These are phyloP conservation scores for Radopholus similis DNA, from an alignment of 1,140 invertebrate genomes.

Conservation along the genomic window DNA sequence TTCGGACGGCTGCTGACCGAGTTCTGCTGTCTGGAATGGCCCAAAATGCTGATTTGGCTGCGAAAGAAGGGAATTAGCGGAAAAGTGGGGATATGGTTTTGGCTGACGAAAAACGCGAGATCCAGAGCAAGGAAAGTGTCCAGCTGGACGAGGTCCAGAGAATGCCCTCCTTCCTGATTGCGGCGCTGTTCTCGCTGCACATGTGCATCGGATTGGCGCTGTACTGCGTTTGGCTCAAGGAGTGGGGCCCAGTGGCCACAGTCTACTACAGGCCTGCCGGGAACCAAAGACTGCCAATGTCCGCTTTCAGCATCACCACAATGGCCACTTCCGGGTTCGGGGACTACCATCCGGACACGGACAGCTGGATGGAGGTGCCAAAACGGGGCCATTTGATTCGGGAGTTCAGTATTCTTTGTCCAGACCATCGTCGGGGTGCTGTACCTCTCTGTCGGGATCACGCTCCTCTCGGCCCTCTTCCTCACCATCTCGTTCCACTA, in stretches of 20 bases:
- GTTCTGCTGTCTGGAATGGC: conserved; percentile 9
- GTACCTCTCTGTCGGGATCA: conserved; percentile 2
- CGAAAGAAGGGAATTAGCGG: not conserved
- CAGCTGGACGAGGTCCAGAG: not conserved
- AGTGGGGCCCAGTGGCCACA: not conserved
- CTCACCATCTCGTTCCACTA: conserved; percentile 13
- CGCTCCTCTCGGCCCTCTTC: conserved; percentile 6
- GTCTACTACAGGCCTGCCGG: conserved; percentile 3
- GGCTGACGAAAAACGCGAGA: not conserved
- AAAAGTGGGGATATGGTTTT: not conserved
- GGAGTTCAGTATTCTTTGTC: not conserved
- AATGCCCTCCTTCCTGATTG: not conserved
- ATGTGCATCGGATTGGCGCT: not conserved
- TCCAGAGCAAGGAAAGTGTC: not conserved
- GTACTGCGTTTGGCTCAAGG: conserved; percentile 3
- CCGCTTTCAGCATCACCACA: conserved; percentile 8
- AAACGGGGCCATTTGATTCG: not conserved
- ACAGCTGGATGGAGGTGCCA: conserved; percentile 15
- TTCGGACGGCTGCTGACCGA: not conserved
- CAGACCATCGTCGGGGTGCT: conserved; percentile 5
- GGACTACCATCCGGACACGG: conserved; percentile 18
- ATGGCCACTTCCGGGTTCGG: conserved; percentile 20
- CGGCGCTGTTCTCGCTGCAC: not conserved
- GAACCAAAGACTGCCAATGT: not conserved
- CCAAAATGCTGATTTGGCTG: not conserved